Base-by-base conservation (phyloP, 92 coral and sea anemone genomes). In the Paragorgia papillata region DNA sequence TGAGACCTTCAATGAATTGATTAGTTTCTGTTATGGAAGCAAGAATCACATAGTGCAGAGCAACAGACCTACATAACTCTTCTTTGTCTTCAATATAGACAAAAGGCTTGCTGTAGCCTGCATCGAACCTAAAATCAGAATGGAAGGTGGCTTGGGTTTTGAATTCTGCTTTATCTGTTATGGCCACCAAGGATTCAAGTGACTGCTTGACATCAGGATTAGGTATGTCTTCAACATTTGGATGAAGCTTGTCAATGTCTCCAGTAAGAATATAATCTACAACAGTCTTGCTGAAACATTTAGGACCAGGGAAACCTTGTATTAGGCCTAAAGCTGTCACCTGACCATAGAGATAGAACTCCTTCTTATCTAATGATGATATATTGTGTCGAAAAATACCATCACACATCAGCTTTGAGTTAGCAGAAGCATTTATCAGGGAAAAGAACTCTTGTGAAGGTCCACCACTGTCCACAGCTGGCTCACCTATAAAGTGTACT, bases 101-200 rank as follows among this genome's bases (percentile, higher is more conserved):
- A 43, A 84, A 66, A 13, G 88, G 88, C 78, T 84, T 84, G 73
- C 56, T 46, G 44, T 71, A 85, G 3, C 88, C 88, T 69, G 88
- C 88, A 48, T 79, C 88, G 79, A 79, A 85, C 41, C 81, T 79
- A 76, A 30, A 74, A 54, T 85, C 88, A 71, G 56, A 69, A 62
- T 74, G 54, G 74, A 80, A 80, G 21, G 85, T 51, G 34, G 89
- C 85, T 46, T 73, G 58, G 20, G 73, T 57, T 58, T 85, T 80
- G 57, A 85, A 85, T 67, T 27, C 81, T 59, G 73, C 58, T 10
- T 57, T 77, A 80, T 85, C 81, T 33, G 89, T 85, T 32, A 85
- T 57, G 21, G 54, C 27, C 20, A 22, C 10, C 58, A 50, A 85
- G 35, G 7, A 43, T 59, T 73, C 58, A 12, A 85, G 89, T 51